A percentile compares a stretch with the other conserved stretches of the same genome.
Conservation (phyloP, 2,113 vertebrate genomes). For the Trinectes maculatus region DNA sequence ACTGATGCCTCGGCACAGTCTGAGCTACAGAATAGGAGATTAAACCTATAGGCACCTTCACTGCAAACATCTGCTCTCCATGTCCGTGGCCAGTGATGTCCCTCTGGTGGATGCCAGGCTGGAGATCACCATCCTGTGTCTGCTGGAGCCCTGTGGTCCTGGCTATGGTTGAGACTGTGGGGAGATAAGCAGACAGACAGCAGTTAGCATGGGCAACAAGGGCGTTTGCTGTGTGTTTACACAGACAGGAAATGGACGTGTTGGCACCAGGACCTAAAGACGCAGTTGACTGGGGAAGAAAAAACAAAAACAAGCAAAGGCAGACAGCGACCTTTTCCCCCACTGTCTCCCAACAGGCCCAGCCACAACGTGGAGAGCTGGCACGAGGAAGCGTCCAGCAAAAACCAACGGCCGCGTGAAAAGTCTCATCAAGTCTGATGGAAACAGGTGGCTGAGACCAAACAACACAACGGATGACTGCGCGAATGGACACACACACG, state of each 20-base stretch:
- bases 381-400: neutral
- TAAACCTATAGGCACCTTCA: slow-evolving; percentile 58
- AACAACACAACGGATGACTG: neutral
- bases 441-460: slow-evolving; percentile 1
- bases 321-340: slow-evolving; percentile 17
- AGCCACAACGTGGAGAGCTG: slow-evolving; percentile 1
- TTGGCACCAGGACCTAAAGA: slow-evolving; percentile 37
- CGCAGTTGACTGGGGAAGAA: slow-evolving; percentile 26
- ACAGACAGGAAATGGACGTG: slow-evolving; percentile 1
- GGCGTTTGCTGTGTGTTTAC: neutral
- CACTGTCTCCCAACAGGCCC: slow-evolving; percentile 15
- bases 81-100: slow-evolving; percentile 34
- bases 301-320: slow-evolving; percentile 43
- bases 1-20: slow-evolving; percentile 41
- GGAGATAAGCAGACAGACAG: slow-evolving; percentile 50
- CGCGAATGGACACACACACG: neutral
- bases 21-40: slow-evolving; percentile 18
- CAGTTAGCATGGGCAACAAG: slow-evolving; percentile 18
- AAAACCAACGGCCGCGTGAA: neutral
- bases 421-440: neutral
- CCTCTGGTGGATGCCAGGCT: slow-evolving; percentile 47
- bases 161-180: slow-evolving; percentile 44
- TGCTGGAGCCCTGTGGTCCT: slow-evolving; percentile 37
- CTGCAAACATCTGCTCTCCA: slow-evolving; percentile 61
- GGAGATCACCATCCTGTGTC: slow-evolving; percentile 62